These are phyloP conservation scores for Stratiomys singularior DNA, from an alignment of 2,888 invertebrate genomes.

Conservation along the genomic window DNA sequence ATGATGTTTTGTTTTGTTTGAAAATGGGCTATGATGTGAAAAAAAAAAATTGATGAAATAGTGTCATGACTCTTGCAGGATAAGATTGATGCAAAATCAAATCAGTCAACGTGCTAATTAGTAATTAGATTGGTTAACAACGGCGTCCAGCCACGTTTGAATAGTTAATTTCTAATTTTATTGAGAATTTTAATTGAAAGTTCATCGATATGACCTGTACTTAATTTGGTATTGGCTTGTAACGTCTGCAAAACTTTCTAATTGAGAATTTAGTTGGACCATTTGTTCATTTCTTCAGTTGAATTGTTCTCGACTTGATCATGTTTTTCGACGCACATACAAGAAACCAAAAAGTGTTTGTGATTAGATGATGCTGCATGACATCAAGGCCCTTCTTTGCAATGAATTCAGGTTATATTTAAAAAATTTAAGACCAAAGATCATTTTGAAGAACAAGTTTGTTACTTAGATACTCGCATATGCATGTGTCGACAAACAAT, in stretches of 20 bases:
- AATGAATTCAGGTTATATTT: background rate
- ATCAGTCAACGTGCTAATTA: constrained; percentile 8
- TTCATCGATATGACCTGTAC: too few species aligned
- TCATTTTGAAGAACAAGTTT: constrained; percentile 1
- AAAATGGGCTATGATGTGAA: too few species aligned
- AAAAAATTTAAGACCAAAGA: background rate
- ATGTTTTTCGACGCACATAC: background rate
- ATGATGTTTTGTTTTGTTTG: too few species aligned
- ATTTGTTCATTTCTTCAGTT: background rate
- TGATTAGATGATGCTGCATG: too few species aligned
- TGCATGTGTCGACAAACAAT: background rate
- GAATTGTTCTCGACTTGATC: background rate
- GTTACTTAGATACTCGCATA: background rate
- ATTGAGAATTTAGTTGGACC: background rate
- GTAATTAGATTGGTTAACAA: background rate
- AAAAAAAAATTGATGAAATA: too few species aligned
- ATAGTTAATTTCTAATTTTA: background rate
- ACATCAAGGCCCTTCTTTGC: background rate
- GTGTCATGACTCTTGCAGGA: too few species aligned
- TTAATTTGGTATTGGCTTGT: background rate
- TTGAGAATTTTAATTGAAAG: too few species aligned
- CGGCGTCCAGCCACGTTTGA: background rate
- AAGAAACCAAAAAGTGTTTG: too few species aligned
- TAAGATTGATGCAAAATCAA: background rate
- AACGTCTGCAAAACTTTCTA: background rate